Percentiles rank a stretch among this genome's conserved stretches.
phyloP scores from a whole-genome alignment of 1,140 invertebrate species.

The Drosophila asahinai region DNA sequence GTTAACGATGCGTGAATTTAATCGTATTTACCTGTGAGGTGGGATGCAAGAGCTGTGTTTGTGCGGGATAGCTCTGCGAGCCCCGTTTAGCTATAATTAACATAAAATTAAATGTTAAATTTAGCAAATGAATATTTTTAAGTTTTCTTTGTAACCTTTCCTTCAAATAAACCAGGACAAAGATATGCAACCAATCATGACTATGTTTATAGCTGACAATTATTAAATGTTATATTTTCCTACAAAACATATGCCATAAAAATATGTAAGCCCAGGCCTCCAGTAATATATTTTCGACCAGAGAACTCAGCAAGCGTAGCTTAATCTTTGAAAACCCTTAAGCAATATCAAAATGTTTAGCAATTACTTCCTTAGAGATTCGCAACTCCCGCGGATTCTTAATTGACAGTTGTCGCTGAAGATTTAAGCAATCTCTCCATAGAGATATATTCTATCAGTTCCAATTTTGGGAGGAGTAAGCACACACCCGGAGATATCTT shows the following conservation, averaged over 20 bases:
- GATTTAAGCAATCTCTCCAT: constrained; percentile 1
- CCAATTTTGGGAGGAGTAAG: not conserved
- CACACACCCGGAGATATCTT: constrained; percentile 29
- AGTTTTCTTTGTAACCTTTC: not conserved
- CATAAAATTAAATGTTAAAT: not conserved
- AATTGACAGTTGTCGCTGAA: constrained; percentile 15
- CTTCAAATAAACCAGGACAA: not conserved
- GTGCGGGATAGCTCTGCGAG: constrained; percentile 24
- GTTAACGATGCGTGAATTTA: constrained; percentile 14
- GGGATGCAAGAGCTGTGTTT: not conserved
- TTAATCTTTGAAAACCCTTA: not conserved
- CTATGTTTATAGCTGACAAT: not conserved
- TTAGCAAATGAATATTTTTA: not conserved
- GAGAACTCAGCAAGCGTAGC: not conserved
- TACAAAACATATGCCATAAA: too few relatives aligned
- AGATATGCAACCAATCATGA: not conserved
- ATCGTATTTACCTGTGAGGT: constrained; percentile 55
- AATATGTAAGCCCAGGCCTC: too few relatives aligned
- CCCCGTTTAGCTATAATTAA: not conserved
- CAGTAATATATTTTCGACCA: not conserved
- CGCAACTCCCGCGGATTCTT: not conserved
- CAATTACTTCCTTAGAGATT: not conserved
- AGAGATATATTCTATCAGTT: constrained; percentile 13
- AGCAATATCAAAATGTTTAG: not conserved
- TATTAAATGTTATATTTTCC: not conserved